phyloP scores from a whole-genome alignment of 2,888 invertebrate genomes.

The Stenotaenia linearis region DNA sequence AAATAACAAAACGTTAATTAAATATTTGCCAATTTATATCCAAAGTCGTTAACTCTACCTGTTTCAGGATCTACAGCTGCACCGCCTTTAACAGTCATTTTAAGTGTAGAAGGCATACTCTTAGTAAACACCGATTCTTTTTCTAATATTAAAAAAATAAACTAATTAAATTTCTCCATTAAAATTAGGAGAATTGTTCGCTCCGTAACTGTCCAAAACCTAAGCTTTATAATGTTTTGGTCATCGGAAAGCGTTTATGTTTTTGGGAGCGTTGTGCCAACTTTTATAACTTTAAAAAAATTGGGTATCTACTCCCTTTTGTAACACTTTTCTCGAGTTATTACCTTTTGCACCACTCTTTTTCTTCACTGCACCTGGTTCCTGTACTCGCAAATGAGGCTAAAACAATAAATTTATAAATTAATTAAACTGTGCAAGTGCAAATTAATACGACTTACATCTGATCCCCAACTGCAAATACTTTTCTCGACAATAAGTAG shows the following conservation, averaged over 20 bases:
- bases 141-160: not conserved
- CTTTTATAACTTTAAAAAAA: not conserved
- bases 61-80: slow-evolving; percentile 91
- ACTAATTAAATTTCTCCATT: not conserved
- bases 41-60: no score
- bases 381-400: not conserved
- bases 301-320: not conserved
- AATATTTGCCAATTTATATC: no score
- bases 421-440: not conserved
- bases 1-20: not conserved
- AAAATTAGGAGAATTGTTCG: not conserved
- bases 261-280: not conserved
- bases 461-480: slow-evolving; percentile 77
- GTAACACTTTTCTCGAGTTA: not conserved
- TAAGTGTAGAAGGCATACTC: slow-evolving; percentile 53
- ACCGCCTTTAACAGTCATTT: slow-evolving; percentile 71
- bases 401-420: not conserved
- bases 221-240: not conserved
- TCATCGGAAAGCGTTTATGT: slow-evolving; percentile 1
- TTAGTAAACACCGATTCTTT: slow-evolving; percentile 42
- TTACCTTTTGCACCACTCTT: not conserved
- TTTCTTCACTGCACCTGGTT: not conserved
- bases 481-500: slow-evolving; percentile 64
- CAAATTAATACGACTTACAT: slow-evolving; percentile 54
- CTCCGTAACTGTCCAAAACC: slow-evolving; percentile 26